These are phyloP conservation scores for Parasteatoda tepidariorum DNA, from an alignment of 1,140 invertebrate species.

Conservation along the genomic window DNA sequence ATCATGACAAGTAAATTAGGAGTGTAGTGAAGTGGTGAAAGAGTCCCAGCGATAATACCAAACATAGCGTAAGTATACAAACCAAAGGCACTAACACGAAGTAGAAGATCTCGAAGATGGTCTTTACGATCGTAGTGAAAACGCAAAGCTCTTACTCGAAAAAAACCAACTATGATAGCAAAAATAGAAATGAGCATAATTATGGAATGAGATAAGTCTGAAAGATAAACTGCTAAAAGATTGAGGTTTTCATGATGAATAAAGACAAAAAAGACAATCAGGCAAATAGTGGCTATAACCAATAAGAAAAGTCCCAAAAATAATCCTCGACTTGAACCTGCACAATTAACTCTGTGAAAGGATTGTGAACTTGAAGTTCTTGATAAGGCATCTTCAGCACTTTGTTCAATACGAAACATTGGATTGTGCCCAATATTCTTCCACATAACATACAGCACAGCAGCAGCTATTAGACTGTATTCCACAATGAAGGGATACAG, in stretches of 20 bases:
- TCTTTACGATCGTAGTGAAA: slow-evolving; percentile 71
- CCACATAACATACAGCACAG: slow-evolving; percentile 98
- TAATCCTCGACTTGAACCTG: slow-evolving; percentile 88
- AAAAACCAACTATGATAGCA: slow-evolving; percentile 90
- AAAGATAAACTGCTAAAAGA: slow-evolving; percentile 85
- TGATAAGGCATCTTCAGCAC: slow-evolving; percentile 35
- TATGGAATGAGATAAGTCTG: slow-evolving; percentile 90
- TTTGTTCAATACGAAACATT: slow-evolving; percentile 54
- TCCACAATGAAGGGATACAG: slow-evolving; percentile 96
- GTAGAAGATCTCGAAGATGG: slow-evolving; percentile 84
- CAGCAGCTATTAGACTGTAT: slow-evolving; percentile 95
- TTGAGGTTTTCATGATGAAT: slow-evolving; percentile 73
- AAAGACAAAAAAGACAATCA: slow-evolving; percentile 93
- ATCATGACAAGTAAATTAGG: slow-evolving; percentile 90
- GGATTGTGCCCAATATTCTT: slow-evolving; percentile 77
- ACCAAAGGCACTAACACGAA: slow-evolving; percentile 91
- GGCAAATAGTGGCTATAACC: slow-evolving; percentile 88
- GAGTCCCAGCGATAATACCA: slow-evolving; percentile 89
- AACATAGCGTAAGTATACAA: slow-evolving; percentile 92
- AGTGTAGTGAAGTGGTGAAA: slow-evolving; percentile 76
- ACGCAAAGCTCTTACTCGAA: slow-evolving; percentile 77
- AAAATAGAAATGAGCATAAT: slow-evolving; percentile 88
- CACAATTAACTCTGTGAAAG: slow-evolving; percentile 74
- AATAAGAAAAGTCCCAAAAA: slow-evolving; percentile 90
- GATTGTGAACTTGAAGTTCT: slow-evolving; percentile 56